Evolutionary conservation across 2,797 vertebrate genomes (phyloP), one percentile per base, ranked within the genome.

Genomic region (Semaprochilodus insignis): DNA sequence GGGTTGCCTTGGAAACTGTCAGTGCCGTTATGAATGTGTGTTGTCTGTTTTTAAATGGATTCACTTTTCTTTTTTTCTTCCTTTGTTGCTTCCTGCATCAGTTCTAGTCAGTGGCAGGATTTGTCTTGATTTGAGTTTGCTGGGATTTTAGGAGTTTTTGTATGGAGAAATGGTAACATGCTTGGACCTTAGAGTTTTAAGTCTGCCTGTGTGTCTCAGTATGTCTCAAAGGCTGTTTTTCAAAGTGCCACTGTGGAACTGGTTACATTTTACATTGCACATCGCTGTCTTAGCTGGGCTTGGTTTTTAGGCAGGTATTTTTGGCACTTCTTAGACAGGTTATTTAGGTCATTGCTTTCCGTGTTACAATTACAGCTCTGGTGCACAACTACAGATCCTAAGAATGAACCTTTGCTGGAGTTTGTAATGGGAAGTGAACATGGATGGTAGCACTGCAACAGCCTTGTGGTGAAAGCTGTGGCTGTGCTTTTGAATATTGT

Each of bases 1-100:
- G 79, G 66, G 92, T 93, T 90, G 89, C 92, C 88, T 36, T 90
- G 92, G 92, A 86, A 93, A 93, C 92, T 79, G 89, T 86, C 83
- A 63, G 73, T 48, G 48, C 81, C 48, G 84, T 82, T 87, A 74
- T 84, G 85, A 83, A 86, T 71, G 81, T 63, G 13, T 84, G 80
- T 78, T 85, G 81, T 87, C 78, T 86, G 74, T 77, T 74, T 77
- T 74, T 75, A 82, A 88, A 87, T 83, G 74, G 85, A 85, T 81
- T 91, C 77, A 77, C 70, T 81, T 87, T 85, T 85, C 44, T 17
- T 51, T 84, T 85, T 77, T 77, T 25, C 13, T 63, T 15, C 74
- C 52, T 51, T 71, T 80, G 57, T 78, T 85, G 72, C 70, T 77
- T 60, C 69, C 70, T 81, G 54, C 77, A 69, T 86, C 51, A 59